Conservation (phyloP, 2,113 vertebrate species). For the Myotis davidii region DNA sequence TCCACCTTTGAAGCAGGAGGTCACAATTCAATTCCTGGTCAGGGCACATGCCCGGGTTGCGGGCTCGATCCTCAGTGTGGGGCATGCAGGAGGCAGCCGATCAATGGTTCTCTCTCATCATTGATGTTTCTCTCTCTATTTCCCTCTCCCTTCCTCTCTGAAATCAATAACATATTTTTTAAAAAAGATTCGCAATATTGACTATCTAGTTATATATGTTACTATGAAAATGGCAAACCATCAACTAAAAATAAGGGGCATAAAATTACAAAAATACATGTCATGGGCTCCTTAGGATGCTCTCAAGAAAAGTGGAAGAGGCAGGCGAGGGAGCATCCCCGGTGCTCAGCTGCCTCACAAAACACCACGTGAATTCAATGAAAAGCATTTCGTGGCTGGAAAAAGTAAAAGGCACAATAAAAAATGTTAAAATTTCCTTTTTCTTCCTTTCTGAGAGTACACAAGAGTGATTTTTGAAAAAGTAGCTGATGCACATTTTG, state of each 20-base stretch:
- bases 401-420: background rate
- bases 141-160: too few species aligned
- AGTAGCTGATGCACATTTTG: background rate
- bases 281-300: background rate
- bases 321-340: background rate
- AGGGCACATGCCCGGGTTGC: too few species aligned
- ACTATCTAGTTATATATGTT: background rate
- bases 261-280: background rate
- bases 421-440: conserved; percentile 3
- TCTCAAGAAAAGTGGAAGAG: background rate
- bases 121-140: too few species aligned
- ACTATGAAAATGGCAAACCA: background rate
- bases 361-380: background rate
- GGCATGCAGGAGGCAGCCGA: too few species aligned
- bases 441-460: background rate
- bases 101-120: too few species aligned
- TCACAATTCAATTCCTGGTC: too few species aligned
- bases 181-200: background rate
- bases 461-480: background rate
- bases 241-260: background rate
- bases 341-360: background rate
- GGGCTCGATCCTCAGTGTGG: too few species aligned
- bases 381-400: background rate
- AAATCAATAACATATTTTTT: too few species aligned
- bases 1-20: too few species aligned